Percentiles rank a stretch among this genome's conserved stretches.
Conservation (phyloP, 2,888 invertebrate genomes). For the Sarcophaga subvicina region DNA sequence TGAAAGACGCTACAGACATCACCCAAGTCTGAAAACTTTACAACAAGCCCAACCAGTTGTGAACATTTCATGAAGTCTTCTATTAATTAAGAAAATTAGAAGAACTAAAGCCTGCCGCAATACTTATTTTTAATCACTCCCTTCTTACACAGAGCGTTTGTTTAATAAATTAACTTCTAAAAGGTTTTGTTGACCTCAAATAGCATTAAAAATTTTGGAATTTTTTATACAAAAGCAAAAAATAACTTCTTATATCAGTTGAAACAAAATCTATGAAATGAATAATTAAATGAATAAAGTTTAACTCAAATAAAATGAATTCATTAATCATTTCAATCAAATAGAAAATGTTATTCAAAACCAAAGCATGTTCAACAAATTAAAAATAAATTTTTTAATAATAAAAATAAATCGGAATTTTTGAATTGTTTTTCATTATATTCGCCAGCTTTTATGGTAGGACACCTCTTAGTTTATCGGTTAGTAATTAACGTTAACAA, state of each 20-base stretch:
- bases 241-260: not conserved
- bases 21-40: too few species aligned
- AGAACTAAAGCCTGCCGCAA: too few species aligned
- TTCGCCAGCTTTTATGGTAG: too few species aligned
- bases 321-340: slow-evolving; percentile 31
- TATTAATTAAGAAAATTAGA: too few species aligned
- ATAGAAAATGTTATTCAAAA: not conserved
- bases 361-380: not conserved
- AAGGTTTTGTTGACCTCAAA: slow-evolving; percentile 3
- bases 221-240: not conserved
- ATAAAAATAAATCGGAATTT: not conserved
- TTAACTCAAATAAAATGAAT: not conserved
- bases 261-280: not conserved
- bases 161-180: too few species aligned
- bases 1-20: too few species aligned
- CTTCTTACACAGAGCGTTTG: too few species aligned
- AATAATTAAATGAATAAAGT: not conserved
- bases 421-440: not conserved
- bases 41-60: too few species aligned
- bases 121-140: too few species aligned
- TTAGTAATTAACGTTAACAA: too few species aligned
- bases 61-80: too few species aligned
- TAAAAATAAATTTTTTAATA: not conserved
- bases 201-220: not conserved
- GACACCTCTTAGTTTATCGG: too few species aligned